Base-by-base conservation (phyloP, 2,888 invertebrate species). In the Ferdinandea cuprea region DNA sequence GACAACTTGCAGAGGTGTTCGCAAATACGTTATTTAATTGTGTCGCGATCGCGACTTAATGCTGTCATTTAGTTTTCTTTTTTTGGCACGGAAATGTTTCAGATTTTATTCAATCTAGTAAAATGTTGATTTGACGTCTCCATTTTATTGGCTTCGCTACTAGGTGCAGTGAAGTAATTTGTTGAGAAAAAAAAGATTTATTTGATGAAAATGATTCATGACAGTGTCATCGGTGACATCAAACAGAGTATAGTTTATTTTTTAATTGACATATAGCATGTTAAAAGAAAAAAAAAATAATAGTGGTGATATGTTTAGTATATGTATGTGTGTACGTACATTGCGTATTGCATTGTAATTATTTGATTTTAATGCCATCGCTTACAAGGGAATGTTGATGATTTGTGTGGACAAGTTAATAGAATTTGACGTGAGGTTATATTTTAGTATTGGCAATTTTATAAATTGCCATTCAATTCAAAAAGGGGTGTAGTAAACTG, bases 311-410 rank as follows among this genome's bases (percentile, higher is more conserved):
- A 50, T 58, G 56, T 65, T 50, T 35, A 48, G 48, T 30, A 25
- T 54, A 46, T 65, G 32, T n/a, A n/a, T n/a, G n/a, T n/a, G n/a
- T 44, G 17, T 42, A 15, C 15, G 40, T 52, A 19, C 8, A 63
- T 46, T 35, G 35, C 19, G 25, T 73, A 44, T 17, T n/a, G 21
- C 19, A 32, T 40, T 30, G 37, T 65, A 54, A 56, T 56, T 44
- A 30, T 40, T 73, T 28, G 61, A 37, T n/a, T 48, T 15, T 19
- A 52, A 32, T 72, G 50, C 42, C 42, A 56, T 42, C 35, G 72
- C 58, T 54, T 48, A 17, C 9, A 25, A 13, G 25, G 35, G 58
- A 78, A 78, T 78, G 42, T 69, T 59, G 40, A 58, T 68, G 54
- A 56, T 44, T 35, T 44, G 44, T 56, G 32, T 42, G 28, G 68